Percentiles rank a stretch among this genome's conserved stretches.
phyloP scores from a whole-genome alignment of 2,113 vertebrate genomes.

The Elgaria multicarinata region DNA sequence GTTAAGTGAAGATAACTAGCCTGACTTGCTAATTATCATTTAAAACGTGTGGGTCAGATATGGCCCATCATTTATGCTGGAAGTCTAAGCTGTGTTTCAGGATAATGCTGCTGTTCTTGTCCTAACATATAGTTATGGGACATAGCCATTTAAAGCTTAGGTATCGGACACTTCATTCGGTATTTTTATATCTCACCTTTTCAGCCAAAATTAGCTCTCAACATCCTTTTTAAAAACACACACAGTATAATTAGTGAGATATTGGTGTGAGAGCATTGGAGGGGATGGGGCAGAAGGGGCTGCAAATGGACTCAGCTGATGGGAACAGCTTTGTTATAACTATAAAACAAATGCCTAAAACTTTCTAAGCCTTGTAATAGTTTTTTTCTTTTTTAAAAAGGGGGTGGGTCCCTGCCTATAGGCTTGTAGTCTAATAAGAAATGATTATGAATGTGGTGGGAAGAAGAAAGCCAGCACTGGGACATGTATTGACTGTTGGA shows the following conservation, averaged over 20 bases:
- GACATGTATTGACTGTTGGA: too few relatives aligned
- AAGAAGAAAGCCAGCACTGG: background rate
- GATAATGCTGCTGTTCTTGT: background rate
- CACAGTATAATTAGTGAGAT: background rate
- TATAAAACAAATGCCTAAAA: too few relatives aligned
- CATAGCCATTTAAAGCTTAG: background rate
- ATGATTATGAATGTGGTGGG: background rate
- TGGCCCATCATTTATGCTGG: too few relatives aligned
- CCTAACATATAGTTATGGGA: background rate
- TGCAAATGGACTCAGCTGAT: background rate
- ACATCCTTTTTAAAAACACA: background rate
- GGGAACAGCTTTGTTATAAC: background rate
- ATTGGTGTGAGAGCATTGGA: background rate
- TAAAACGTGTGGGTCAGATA: too few relatives aligned
- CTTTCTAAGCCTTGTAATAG: too few relatives aligned
- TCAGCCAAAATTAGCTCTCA: background rate
- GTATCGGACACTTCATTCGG: background rate
- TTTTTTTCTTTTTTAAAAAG: too few relatives aligned
- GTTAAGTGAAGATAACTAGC: too few relatives aligned
- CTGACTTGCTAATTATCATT: too few relatives aligned
- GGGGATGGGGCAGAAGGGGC: background rate
- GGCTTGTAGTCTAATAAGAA: background rate
- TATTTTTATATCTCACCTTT: background rate
- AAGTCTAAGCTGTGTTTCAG: background rate
- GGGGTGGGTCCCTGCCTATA: background rate